phyloP scores from a whole-genome alignment of 1,140 invertebrate genomes.

The Drosophila subpulchrella region DNA sequence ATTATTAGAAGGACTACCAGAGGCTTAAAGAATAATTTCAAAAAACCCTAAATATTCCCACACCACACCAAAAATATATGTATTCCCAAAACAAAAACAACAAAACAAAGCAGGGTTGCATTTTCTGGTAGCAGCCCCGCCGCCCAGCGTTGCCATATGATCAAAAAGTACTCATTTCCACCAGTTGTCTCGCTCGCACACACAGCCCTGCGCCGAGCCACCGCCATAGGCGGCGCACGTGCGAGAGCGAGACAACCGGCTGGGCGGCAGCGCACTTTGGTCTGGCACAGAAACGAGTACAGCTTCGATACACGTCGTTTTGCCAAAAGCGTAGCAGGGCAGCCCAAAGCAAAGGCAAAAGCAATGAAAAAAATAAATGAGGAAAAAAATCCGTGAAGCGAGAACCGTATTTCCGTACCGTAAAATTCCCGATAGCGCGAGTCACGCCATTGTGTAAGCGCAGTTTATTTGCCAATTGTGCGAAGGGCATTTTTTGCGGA shows the following conservation, averaged over 20 bases:
- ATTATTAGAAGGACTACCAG: not conserved
- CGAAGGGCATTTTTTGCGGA: conserved; percentile 41
- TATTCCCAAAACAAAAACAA: conserved; percentile 44
- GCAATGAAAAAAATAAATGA: conserved; percentile 79
- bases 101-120: conserved; percentile 46
- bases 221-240: conserved; percentile 27
- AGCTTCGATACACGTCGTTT: conserved; percentile 82
- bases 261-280: conserved; percentile 63
- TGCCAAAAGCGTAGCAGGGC: conserved; percentile 76
- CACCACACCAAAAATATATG: not conserved
- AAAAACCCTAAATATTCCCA: conserved; percentile 9
- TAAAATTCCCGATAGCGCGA: conserved; percentile 46
- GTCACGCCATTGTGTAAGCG: conserved; percentile 55
- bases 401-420: conserved; percentile 49
- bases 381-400: conserved; percentile 73
- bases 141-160: not conserved
- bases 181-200: conserved; percentile 53
- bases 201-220: conserved; percentile 48
- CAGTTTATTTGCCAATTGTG: conserved; percentile 44
- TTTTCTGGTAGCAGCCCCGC: conserved; percentile 34
- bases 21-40: not conserved
- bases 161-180: not conserved
- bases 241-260: conserved; percentile 48
- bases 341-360: conserved; percentile 12
- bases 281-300: conserved; percentile 77